Conservation (phyloP, 1,140 invertebrate species). For the Drosophila eugracilis region DNA sequence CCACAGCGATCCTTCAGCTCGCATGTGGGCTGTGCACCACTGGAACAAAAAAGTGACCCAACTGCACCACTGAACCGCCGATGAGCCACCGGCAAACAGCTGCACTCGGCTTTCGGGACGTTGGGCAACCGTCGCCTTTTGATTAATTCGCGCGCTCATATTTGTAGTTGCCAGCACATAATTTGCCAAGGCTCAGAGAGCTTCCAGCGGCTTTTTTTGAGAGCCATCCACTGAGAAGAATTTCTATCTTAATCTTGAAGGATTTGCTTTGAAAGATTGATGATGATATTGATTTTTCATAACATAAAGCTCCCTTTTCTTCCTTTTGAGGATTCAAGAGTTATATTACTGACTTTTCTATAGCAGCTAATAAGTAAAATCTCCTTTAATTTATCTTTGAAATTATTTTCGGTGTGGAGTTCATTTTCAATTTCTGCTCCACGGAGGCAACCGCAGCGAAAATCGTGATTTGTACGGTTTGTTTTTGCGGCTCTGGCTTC, state of each 20-base stretch:
- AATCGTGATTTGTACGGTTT: slow-evolving; percentile 80
- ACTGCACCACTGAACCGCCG: slow-evolving; percentile 34
- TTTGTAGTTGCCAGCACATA: slow-evolving; percentile 82
- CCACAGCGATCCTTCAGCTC: slow-evolving; percentile 32
- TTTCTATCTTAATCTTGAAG: not conserved
- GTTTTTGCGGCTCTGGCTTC: slow-evolving; percentile 57
- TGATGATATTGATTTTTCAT: no score
- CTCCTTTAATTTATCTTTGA: not conserved
- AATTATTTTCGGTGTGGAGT: slow-evolving; percentile 19
- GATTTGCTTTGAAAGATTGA: no score
- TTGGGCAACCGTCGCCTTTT: slow-evolving; percentile 71
- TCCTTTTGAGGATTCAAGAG: no score
- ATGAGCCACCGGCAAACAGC: slow-evolving; percentile 54
- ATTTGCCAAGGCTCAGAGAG: slow-evolving; percentile 70
- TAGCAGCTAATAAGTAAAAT: no score
- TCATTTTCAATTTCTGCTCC: slow-evolving; percentile 67
- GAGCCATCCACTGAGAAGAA: slow-evolving; percentile 16
- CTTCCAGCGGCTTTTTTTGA: slow-evolving; percentile 61
- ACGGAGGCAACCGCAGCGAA: slow-evolving; percentile 54
- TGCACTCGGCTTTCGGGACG: slow-evolving; percentile 33
- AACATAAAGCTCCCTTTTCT: not conserved
- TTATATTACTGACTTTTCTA: no score
- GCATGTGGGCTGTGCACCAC: slow-evolving; percentile 38
- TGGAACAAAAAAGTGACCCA: slow-evolving; percentile 15
- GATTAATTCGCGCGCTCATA: slow-evolving; percentile 81